phyloP scores from a whole-genome alignment of 2,888 invertebrate species.

The Drepanosiphum platanoidis region DNA sequence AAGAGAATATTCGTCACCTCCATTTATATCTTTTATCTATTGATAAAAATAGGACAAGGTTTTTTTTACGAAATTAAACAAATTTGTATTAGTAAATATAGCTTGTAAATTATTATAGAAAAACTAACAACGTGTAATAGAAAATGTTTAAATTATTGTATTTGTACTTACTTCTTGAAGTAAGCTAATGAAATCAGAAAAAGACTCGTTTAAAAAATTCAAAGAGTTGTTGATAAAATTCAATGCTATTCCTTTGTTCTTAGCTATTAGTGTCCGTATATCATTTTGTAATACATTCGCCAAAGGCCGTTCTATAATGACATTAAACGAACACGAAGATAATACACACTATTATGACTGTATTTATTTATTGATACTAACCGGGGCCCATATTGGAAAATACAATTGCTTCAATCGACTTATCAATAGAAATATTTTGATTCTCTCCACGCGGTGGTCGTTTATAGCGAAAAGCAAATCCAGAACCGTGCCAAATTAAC shows the following conservation, averaged over 20 bases:
- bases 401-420: constrained; percentile 24
- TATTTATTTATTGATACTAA: neutral
- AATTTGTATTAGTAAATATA: too few species aligned
- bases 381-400: constrained; percentile 30
- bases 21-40: constrained; percentile 31
- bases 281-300: constrained; percentile 41
- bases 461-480: constrained; percentile 40
- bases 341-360: neutral
- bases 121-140: neutral
- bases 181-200: constrained; percentile 53
- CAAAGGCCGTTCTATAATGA: constrained; percentile 7
- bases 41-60: neutral
- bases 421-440: neutral
- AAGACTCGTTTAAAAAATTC: constrained; percentile 43
- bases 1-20: neutral
- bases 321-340: neutral
- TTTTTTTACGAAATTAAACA: neutral
- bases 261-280: neutral
- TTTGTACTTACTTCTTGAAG: constrained; percentile 44
- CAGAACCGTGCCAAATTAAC: constrained; percentile 56
- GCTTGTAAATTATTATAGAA: too few species aligned
- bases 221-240: constrained; percentile 34
- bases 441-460: constrained; percentile 24
- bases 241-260: constrained; percentile 4
- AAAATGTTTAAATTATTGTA: neutral